phyloP scores from a whole-genome alignment of 2,888 invertebrate species.

The Tenthredo livida region DNA sequence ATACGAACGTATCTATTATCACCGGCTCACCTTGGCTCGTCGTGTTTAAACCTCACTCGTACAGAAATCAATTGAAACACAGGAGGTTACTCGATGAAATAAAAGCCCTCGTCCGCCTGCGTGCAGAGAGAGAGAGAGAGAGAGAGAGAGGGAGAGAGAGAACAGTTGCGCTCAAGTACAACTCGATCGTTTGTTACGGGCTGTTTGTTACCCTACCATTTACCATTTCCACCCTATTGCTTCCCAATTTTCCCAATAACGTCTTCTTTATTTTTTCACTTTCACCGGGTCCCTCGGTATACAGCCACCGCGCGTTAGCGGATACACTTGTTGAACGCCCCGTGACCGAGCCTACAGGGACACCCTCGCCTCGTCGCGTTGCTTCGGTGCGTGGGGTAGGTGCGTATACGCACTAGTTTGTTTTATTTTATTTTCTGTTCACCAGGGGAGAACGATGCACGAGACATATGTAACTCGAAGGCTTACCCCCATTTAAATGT shows the following conservation, averaged over 20 bases:
- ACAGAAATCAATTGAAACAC: constrained; percentile 50
- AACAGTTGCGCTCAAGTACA: constrained; percentile 24
- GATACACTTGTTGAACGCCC: constrained; percentile 77
- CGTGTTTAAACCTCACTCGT: constrained; percentile 13
- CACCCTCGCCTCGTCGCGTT: constrained; percentile 38
- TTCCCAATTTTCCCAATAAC: constrained; percentile 52
- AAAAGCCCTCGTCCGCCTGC: constrained; percentile 38
- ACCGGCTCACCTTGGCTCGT: constrained; percentile 26
- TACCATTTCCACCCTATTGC: constrained; percentile 51
- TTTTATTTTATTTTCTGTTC: constrained; percentile 37
- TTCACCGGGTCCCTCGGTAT: background rate
- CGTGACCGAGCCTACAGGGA: constrained; percentile 49
- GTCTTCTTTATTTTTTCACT: constrained; percentile 50
- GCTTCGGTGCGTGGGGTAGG: constrained; percentile 37
- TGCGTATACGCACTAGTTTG: constrained; percentile 14
- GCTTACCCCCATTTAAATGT: background rate
- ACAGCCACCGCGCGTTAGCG: constrained; percentile 58
- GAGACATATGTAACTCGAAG: background rate
- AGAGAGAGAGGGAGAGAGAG: background rate
- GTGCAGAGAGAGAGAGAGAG: background rate
- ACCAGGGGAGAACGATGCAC: constrained; percentile 9
- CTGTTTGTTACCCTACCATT: constrained; percentile 49
- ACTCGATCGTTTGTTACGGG: constrained; percentile 49
- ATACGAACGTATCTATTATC: constrained; percentile 42
- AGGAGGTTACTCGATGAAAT: constrained; percentile 37